Evolutionary conservation across 2,113 vertebrate genomes (phyloP).

Genomic region (Turdus rufiventris): DNA sequence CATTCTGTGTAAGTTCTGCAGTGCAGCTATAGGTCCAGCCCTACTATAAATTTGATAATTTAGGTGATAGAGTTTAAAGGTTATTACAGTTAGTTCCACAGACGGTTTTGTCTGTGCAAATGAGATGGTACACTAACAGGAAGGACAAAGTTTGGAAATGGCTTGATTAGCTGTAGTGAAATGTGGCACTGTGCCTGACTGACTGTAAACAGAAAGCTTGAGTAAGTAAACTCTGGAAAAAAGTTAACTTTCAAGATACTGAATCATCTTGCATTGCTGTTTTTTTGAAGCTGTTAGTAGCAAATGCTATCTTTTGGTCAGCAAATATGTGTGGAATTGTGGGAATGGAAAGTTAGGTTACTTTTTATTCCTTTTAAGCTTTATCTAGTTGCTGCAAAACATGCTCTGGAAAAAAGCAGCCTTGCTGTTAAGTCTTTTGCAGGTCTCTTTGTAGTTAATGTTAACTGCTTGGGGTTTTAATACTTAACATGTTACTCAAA

Average conservation of each 20-base stretch:
- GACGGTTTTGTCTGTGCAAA: background rate
- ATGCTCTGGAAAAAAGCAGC: background rate
- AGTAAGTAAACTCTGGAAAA: background rate
- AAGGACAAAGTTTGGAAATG: background rate
- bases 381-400: background rate
- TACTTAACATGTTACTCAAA: background rate
- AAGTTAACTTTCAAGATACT: background rate
- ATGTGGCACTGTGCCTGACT: background rate
- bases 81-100: background rate
- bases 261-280: background rate
- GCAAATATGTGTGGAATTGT: background rate
- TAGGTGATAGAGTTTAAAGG: background rate
- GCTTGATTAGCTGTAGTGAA: background rate
- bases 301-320: background rate
- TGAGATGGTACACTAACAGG: background rate
- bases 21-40: background rate
- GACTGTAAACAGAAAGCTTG: background rate
- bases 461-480: background rate
- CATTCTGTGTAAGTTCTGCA: background rate
- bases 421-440: background rate
- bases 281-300: background rate
- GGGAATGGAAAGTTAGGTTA: background rate
- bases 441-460: background rate
- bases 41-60: background rate
- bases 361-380: background rate